A percentile compares a stretch with the other conserved stretches of the same genome.
Conservation (phyloP, 2,797 vertebrate genomes). For the Tenualosa ilisha region DNA sequence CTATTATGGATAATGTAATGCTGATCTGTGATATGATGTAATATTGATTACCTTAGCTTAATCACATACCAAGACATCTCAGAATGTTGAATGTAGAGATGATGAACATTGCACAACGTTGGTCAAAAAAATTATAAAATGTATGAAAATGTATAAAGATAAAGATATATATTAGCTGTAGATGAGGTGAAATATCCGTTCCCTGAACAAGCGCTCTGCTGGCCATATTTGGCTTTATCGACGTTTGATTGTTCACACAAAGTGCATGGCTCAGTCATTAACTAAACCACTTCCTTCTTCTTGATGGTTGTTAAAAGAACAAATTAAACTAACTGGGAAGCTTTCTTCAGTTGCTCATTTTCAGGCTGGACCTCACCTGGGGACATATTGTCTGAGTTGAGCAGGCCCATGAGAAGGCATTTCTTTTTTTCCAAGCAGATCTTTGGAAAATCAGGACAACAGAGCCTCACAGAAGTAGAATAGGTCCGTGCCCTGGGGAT, state of each 20-base stretch:
- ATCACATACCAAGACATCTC: too few relatives aligned
- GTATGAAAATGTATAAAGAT: too few relatives aligned
- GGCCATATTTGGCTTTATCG: neutral
- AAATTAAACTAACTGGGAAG: neutral
- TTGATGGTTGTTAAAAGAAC: neutral
- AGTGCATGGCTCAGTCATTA: neutral
- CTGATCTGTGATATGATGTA: neutral
- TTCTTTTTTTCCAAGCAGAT: neutral
- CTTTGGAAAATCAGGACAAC: neutral
- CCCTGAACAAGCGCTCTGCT: neutral
- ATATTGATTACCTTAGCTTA: neutral
- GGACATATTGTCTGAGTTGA: neutral
- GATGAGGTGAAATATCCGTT: neutral
- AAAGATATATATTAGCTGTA: neutral
- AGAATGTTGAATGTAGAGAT: too few relatives aligned
- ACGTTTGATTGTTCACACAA: neutral
- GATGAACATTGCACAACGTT: neutral
- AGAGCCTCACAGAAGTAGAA: neutral
- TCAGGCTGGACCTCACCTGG: neutral
- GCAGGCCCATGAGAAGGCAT: neutral
- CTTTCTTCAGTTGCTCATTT: neutral
- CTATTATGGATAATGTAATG: too few relatives aligned
- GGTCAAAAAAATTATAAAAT: neutral
- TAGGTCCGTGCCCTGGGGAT: neutral
- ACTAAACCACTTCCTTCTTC: neutral